Percentiles rank a stretch among this genome's conserved stretches.
Conservation (phyloP, 2,888 invertebrate species). For the Ferrisia virgata region DNA sequence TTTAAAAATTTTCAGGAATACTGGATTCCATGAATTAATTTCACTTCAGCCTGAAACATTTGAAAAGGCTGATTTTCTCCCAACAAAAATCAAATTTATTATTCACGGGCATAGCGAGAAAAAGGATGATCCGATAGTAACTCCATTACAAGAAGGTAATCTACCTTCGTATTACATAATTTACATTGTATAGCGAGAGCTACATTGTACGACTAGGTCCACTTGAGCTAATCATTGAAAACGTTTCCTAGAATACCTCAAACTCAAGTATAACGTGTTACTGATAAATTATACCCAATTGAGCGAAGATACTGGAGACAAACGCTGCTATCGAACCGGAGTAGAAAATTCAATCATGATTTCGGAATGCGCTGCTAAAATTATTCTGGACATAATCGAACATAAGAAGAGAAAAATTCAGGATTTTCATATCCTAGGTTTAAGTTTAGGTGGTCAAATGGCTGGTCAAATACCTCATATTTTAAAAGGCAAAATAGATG, state of each 20-base stretch:
- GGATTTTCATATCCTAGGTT: conserved; percentile 62
- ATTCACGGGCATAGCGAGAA: background rate
- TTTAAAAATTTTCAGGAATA: background rate
- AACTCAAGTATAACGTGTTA: background rate
- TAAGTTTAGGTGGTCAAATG: conserved; percentile 64
- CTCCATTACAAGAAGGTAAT: background rate
- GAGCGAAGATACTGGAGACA: background rate
- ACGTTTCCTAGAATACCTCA: background rate
- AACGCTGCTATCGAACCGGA: background rate
- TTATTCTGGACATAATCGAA: background rate
- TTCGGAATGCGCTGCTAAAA: background rate
- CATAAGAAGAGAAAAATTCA: conserved; percentile 53
- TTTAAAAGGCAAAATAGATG: conserved; percentile 53
- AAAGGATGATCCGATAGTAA: background rate
- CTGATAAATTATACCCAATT: background rate
- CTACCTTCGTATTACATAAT: background rate
- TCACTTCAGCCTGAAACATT: background rate
- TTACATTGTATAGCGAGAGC: too few relatives aligned
- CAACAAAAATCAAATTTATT: background rate
- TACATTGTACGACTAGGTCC: too few relatives aligned
- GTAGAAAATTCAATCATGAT: background rate
- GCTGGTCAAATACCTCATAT: conserved; percentile 59
- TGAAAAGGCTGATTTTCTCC: background rate
- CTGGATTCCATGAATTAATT: background rate
- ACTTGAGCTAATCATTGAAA: background rate